Percentiles rank a stretch among this genome's conserved stretches.
Evolutionary conservation across 2,797 vertebrate genomes (phyloP).

Genomic region (Monodelphis domestica): DNA sequence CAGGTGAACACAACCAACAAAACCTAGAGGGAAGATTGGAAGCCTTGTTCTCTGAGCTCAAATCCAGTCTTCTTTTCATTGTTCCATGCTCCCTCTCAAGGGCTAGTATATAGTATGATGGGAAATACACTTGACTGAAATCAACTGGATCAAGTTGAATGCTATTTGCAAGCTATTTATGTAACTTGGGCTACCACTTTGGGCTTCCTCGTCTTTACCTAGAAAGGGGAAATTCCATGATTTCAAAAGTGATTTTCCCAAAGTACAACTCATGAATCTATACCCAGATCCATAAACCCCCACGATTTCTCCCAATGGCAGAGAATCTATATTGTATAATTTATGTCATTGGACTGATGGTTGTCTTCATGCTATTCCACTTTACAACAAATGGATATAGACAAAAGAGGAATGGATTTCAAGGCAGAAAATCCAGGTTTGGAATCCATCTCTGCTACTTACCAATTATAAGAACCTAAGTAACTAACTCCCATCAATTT

Average conservation of each 20-base stretch:
- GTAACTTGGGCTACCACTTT: background rate
- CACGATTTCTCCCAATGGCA: background rate
- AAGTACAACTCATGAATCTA: background rate
- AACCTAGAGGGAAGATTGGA: background rate
- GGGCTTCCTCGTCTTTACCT: background rate
- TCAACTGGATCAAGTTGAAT: background rate
- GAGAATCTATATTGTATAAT: background rate
- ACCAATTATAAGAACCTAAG: background rate
- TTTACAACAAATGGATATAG: background rate
- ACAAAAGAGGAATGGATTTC: background rate
- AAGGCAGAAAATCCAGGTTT: background rate
- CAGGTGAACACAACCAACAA: background rate
- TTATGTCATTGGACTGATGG: background rate
- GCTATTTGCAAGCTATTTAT: background rate
- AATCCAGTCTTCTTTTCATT: background rate
- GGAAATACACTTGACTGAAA: background rate
- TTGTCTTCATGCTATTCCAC: background rate
- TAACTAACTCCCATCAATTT: background rate
- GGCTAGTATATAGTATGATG: background rate
- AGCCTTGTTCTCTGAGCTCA: background rate
- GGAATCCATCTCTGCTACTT: background rate
- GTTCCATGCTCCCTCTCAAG: background rate
- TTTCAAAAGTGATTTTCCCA: background rate
- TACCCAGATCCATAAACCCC: background rate
- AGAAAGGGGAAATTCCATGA: background rate